A percentile compares a stretch with the other conserved stretches of the same genome.
These are phyloP conservation scores for Pocillopora damicornis DNA, from an alignment of 64 coral and sea anemone species.

Conservation along the genomic window DNA sequence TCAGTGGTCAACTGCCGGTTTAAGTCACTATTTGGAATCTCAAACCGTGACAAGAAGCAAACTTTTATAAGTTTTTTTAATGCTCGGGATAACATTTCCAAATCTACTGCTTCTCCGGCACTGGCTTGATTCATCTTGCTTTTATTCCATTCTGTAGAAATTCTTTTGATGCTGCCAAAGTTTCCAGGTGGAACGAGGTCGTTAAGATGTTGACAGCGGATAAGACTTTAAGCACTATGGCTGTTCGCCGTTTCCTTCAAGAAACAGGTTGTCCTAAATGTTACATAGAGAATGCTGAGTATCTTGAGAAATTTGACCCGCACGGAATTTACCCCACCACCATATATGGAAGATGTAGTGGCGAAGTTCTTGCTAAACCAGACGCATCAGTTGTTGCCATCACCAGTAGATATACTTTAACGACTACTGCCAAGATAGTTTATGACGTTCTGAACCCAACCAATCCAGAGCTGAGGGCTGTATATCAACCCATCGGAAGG, in stretches of 20 bases:
- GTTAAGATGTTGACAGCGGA: constrained; percentile 12
- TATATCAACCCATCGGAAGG: constrained; percentile 77
- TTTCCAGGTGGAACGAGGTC: constrained; percentile 8
- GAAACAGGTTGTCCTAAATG: constrained; percentile 15
- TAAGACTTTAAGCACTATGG: neutral
- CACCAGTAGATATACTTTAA: constrained; percentile 60
- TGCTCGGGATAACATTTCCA: no score
- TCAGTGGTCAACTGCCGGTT: no score
- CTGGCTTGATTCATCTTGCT: no score
- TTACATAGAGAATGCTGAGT: constrained; percentile 60
- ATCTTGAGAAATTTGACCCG: constrained; percentile 46
- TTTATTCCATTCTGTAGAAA: neutral
- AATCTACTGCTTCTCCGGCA: no score
- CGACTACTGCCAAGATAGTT: constrained; percentile 69
- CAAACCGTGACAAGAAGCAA: no score
- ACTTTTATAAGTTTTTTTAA: no score
- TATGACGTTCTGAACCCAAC: constrained; percentile 51
- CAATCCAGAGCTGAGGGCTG: constrained; percentile 38
- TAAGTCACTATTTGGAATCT: no score
- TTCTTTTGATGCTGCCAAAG: neutral
- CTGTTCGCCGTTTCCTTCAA: constrained; percentile 47
- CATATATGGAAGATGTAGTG: constrained; percentile 66
- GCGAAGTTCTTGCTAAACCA: constrained; percentile 53
- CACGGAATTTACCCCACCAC: constrained; percentile 75
- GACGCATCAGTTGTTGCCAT: constrained; percentile 66